Base-by-base conservation (phyloP, 2,888 invertebrate species). In the Keiferia lycopersicella region DNA sequence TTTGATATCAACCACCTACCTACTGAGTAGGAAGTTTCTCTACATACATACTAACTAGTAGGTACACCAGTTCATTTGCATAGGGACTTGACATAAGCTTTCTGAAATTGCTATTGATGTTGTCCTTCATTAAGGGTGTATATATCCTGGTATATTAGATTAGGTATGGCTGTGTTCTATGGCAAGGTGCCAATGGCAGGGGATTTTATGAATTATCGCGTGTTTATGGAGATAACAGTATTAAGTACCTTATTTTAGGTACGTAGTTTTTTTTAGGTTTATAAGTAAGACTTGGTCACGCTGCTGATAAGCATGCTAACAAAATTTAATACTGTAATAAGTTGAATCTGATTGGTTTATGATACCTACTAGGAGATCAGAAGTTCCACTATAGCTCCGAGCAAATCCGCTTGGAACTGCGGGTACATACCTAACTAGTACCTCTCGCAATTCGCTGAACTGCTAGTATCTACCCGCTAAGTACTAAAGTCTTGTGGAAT, bases 91-190 rank as follows among this genome's bases (percentile, higher is more conserved):
- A n/a, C n/a, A n/a, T 56, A 34, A 34, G 30, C 56, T n/a, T 56
- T n/a, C n/a, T 34, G 56, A 30, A 56, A 56, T 56, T 56, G 34
- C 34, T 56, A 56, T 34, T 56, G 56, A 56, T 56, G 56, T n/a
- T 56, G 56, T n/a, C 56, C 56, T 56, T 56, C 30, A 53, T 30
- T 26, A 26, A n/a, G n/a, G 6, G 14, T 14, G 14, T 26, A 4
- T 26, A 22, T 51, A 1, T 18, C 11, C 20, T 51, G 22, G 8
- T 56, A 30, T 56, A 30, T 11, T 34, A 16, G n/a, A n/a, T n/a
- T 30, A n/a, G 6, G 2, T 26, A 30, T 56, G 8, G n/a, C 34
- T 2, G n/a, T 56, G 56, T 34, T 11, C 34, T 34, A 34, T 56
- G 56, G 56, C 56, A 30, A 14, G 10, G 16, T 56, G 12, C 56